Evolutionary conservation across 1,140 invertebrate species (phyloP), one percentile per base, ranked within the genome.

Genomic region (Halictus rubicundus): DNA sequence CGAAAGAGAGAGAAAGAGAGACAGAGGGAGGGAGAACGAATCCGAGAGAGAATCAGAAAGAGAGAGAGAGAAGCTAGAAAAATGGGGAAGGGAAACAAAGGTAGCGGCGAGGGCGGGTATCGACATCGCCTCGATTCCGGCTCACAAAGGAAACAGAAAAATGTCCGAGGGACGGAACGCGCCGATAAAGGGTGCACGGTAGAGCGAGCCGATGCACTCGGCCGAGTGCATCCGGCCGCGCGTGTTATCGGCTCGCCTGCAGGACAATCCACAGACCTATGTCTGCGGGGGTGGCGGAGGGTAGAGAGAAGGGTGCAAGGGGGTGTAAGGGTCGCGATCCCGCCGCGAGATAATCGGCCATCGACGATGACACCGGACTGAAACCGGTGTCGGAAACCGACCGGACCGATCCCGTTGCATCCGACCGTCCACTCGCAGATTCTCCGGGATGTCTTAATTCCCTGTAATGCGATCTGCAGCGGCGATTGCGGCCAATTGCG

Each of bases 131-230:
- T 78, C 68, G 75, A 78, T 78, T 71, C 23, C 59, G 7, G 19
- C 12, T 65, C 25, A 79, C 69, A 79, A 79, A 79, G 77, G 70
- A 37, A 79, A 79, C 49, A 49, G 69, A 79, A 79, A 79, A 79
- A 79, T 66, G 69, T 37, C 49, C 70, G 69, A 73, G 70, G 63
- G 49, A 71, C 65, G 32, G 32, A 32, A 32, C 32, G 32, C 32
- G 32, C 32, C 32, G 69, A 78, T 78, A 71, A 78, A 71, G 32
- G 75, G 14, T 16, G 7, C 27, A 61, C 66, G 75, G 12, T 77
- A 65, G 57, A 77, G 23, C 74, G 52, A 25, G 14, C 65, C 39
- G 57, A 52, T n/a, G 19, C 49, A 23, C 19, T 42, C 49, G 52
- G 52, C 46, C 64, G 73, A 76, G 59, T 76, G 74, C 74, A 76